Evolutionary conservation across 2,888 invertebrate genomes (phyloP), one percentile per base, ranked within the genome.

Genomic region (Dasypogon diadema): DNA sequence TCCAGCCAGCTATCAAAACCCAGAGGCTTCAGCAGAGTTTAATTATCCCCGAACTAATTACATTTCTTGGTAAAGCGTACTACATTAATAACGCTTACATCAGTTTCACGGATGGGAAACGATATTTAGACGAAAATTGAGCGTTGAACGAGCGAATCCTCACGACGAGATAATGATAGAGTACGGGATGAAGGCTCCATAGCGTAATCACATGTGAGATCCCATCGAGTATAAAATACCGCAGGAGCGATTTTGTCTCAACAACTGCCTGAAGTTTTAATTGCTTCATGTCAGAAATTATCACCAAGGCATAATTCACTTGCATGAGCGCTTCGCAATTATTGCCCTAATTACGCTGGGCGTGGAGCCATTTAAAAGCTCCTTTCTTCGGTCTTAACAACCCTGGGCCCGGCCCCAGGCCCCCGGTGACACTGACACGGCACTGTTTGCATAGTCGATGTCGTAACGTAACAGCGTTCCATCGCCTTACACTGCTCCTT

Each of bases 31-130:
- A 48, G 48, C 46, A 65, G 46, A 65, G 65, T 46, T 65, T 65
- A 65, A 65, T 65, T 65, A 65, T 24, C 65, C 24, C 46, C n/a
- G 22, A 65, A 65, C 46, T 65, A 65, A 65, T 65, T 65, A 65
- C 65, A 65, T 65, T 65, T 46, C 46, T 65, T 65, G 48, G 22
- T 48, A 46, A 65, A 26, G 14, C 26, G 65, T 42, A 46, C 21
- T 65, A 14, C 65, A 65, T 65, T 24, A 46, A 65, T 65, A 65
- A 46, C 22, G 65, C 46, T 65, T 26, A 65, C 46, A 46, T 65
- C 65, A 65, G n/a, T 65, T 65, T 65, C 65, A 46, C 65, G 65
- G 65, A 21, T 46, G 22, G 24, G 8, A 22, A 30, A 8, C 30
- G 30, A 30, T 30, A 30, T 30, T 30, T 30, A 30, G 30, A 30